Conservation (phyloP, 2,888 invertebrate species). For the Chironomus tentans region DNA sequence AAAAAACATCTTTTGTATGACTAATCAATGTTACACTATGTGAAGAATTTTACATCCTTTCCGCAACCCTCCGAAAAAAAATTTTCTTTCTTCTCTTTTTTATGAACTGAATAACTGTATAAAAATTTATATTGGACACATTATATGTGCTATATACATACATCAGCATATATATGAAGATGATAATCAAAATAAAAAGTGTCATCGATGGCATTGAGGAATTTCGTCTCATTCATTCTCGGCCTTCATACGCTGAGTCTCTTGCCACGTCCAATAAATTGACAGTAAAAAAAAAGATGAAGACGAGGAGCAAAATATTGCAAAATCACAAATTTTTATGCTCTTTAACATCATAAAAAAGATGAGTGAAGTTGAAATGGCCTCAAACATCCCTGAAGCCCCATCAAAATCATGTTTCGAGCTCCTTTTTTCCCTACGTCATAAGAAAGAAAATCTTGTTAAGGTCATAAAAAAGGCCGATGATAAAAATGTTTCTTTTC, state of each 20-base stretch:
- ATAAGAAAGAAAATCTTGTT: not conserved
- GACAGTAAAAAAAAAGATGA: not conserved
- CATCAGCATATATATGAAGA: not conserved
- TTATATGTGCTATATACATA: not conserved
- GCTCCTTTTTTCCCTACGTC: too few relatives aligned
- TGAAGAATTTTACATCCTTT: not conserved
- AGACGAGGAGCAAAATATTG: not conserved
- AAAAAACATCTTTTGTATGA: conserved; percentile 4
- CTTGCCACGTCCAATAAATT: not conserved
- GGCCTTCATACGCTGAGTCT: not conserved
- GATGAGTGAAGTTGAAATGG: not conserved
- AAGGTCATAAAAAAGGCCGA: conserved; percentile 2
- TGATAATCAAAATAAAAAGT: not conserved
- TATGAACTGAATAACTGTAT: conserved; percentile 4
- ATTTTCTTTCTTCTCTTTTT: not conserved
- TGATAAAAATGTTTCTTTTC: not conserved
- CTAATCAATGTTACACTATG: conserved; percentile 19
- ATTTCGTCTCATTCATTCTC: too few relatives aligned
- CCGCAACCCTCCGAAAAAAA: not conserved
- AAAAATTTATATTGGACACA: not conserved
- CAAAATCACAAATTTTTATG: not conserved
- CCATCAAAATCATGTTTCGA: not conserved
- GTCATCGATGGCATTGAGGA: not conserved
- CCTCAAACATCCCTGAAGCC: not conserved
- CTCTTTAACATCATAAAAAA: not conserved